Base-by-base conservation (phyloP, 2,113 vertebrate genomes). In the Orthochromis malagaraziensis region DNA sequence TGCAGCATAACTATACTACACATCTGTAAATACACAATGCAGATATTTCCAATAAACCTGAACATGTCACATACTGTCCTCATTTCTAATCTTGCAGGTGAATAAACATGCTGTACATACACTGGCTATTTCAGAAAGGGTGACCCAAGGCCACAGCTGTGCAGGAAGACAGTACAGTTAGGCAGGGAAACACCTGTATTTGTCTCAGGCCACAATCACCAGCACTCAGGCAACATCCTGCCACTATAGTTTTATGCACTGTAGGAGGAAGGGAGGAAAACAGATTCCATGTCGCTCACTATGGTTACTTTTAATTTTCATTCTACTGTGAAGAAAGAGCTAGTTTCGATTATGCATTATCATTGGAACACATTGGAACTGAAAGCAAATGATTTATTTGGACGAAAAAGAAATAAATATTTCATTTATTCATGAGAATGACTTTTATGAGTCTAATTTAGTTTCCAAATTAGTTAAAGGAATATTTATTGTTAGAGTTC, bases 151-250 rank as follows among this genome's bases (percentile, higher is more conserved):
- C 42, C 84, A 88, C 91, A 91, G 92, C 91, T 93, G 90, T 40
- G 81, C 93, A 95, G 94, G 95, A 95, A 95, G 89, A 87, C 80
- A 73, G 80, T 79, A 85, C 75, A 86, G 88, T 82, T 12, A 17
- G 21, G 84, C 65, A 21, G 88, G 96, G 96, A 96, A 96, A 91
- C 96, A 96, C 96, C 96, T 97, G 96, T 94, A 92, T 96, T 95
- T 95, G 94, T 95, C 88, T 92, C 80, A 70, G 57, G 82, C 79
- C 83, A 89, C 92, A 94, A 95, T 95, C 95, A 73, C 40, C 75
- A 89, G 53, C 79, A 19, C 53, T 91, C 92, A 89, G 84, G 86
- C 92, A 38, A 92, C 94, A 92, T 96, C 95, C 96, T 95, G 94
- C 90, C 75, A 57, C 57, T 51, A 14, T 49, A 7, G 77, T 14